Conservation (phyloP, 2,113 vertebrate species). For the Myiagra hebetior region DNA sequence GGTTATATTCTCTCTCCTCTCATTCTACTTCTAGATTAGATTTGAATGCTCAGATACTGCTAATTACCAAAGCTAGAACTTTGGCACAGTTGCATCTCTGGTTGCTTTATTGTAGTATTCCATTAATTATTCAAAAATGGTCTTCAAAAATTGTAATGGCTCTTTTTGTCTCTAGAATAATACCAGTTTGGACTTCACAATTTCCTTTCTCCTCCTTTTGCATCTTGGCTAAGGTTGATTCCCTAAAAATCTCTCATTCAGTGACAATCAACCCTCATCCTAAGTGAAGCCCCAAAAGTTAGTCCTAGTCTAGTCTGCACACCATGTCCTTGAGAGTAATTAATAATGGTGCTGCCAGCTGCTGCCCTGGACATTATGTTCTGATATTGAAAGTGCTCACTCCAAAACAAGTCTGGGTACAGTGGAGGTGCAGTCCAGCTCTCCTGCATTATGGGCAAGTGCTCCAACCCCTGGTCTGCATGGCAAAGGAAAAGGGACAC, state of each 20-base stretch:
- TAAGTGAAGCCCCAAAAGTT: background rate
- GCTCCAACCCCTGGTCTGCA: accelerated
- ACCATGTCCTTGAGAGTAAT: background rate
- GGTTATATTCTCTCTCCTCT: background rate
- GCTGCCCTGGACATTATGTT: background rate
- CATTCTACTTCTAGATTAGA: background rate
- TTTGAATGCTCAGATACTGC: background rate
- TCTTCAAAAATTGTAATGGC: background rate
- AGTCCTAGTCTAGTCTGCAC: background rate
- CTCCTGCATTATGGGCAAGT: background rate
- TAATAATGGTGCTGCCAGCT: background rate
- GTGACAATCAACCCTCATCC: background rate
- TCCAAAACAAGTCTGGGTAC: background rate
- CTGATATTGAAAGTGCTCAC: background rate
- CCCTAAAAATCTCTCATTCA: background rate
- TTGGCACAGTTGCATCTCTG: background rate
- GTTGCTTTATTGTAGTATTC: background rate
- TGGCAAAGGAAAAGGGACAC: background rate
- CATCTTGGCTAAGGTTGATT: background rate
- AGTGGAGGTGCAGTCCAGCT: background rate
- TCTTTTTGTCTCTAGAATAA: background rate
- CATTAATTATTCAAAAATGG: background rate
- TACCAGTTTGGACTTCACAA: background rate
- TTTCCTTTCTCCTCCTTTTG: background rate
- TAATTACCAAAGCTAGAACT: conserved; percentile 5